Percentiles rank a stretch among this genome's conserved stretches.
Conservation (phyloP, 2,113 vertebrate species). For the Herpetotheres cachinnans region DNA sequence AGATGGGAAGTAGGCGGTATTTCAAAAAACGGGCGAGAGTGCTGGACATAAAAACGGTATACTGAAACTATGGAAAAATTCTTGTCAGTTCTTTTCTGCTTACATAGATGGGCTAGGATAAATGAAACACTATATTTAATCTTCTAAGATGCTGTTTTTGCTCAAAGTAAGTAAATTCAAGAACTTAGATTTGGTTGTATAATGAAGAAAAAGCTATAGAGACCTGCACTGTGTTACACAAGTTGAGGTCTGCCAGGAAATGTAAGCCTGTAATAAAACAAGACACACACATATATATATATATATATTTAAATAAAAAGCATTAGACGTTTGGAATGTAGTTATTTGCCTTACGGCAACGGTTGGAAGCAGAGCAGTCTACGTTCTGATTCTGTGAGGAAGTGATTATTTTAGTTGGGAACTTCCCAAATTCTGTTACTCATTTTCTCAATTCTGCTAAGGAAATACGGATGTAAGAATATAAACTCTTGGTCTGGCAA, state of each 20-base stretch:
- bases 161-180: not conserved
- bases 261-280: not conserved
- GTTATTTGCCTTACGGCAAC: not conserved
- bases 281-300: no score
- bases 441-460: not conserved
- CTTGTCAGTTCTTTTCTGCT: not conserved
- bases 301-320: not conserved
- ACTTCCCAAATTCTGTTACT: not conserved
- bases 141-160: not conserved
- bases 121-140: not conserved
- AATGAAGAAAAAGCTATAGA: not conserved
- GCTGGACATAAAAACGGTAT: not conserved
- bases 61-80: not conserved
- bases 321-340: not conserved
- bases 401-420: not conserved
- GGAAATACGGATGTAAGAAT: not conserved
- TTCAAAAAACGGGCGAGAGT: not conserved
- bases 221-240: not conserved
- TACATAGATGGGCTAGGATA: not conserved
- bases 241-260: not conserved
- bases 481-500: not conserved
- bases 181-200: not conserved
- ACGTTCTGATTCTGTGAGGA: not conserved
- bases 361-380: not conserved
- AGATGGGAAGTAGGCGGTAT: not conserved